Base-by-base conservation (phyloP, 2,797 vertebrate genomes). In the Pseudopleuronectes americanus region DNA sequence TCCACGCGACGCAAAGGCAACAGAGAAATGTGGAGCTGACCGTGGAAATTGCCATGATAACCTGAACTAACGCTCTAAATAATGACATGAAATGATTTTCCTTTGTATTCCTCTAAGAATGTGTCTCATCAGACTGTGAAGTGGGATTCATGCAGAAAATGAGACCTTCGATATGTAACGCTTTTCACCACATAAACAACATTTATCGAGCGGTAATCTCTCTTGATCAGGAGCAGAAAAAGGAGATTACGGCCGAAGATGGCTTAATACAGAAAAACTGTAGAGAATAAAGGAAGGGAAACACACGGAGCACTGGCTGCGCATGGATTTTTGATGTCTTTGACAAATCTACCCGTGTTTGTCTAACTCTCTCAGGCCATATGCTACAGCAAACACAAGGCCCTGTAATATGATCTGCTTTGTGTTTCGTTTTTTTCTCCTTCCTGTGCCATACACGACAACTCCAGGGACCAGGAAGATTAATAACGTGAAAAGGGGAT, bases 401-500 rank as follows among this genome's bases (percentile, higher is more conserved):
- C 71, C 71, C 84, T 87, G 87, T 77, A 74, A 84, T 86, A 81
- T 91, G 91, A 92, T 92, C 90, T 92, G 89, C 86, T 87, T 92
- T 92, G 88, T 89, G 86, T 31, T 85, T 81, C 0, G 8, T 24
- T 16, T 48, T 47, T 84, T 83, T 81, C 65, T 70, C 58, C 61
- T 91, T 89, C 73, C 87, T 81, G 77, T 86, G 86, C 83, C 80
- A 82, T 90, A 91, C 91, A 89, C 87, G 92, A 93, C 88, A 90
- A 90, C 92, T 90, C 90, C 72, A 76, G 90, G 91, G 92, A 94
- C 83, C 78, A 64, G 87, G 88, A 90, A 89, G 91, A 94, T 93
- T 93, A 93, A 94, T 93, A 89, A 91, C 26, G 81, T 92, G 90
- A 92, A 90, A 45, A 92, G 87, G 86, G 91, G 92, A 94, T 94